phyloP scores from a whole-genome alignment of 1,140 invertebrate genomes.

The Zaprionus tsacasi region DNA sequence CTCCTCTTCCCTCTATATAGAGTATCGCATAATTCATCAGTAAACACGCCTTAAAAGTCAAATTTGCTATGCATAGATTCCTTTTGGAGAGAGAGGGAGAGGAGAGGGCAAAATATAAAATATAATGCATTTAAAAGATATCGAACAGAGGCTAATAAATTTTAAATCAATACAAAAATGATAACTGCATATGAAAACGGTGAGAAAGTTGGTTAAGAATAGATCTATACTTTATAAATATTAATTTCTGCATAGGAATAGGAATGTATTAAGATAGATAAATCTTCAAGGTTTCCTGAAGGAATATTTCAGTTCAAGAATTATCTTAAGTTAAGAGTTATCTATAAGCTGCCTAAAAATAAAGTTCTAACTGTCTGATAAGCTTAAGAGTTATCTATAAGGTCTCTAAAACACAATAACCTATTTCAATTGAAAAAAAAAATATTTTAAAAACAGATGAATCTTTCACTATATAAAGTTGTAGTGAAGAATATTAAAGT shows the following conservation, averaged over 20 bases:
- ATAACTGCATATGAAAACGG: not conserved
- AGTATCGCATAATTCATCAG: constrained; percentile 66
- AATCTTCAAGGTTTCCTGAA: not conserved
- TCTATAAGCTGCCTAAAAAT: too few species aligned
- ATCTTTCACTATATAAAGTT: too few species aligned
- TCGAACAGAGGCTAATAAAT: constrained; percentile 20
- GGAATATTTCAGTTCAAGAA: too few species aligned
- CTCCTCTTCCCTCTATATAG: not conserved
- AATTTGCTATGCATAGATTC: constrained; percentile 19
- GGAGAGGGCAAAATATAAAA: too few species aligned
- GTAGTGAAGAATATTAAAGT: too few species aligned
- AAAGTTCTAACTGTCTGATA: not conserved
- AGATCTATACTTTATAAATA: not conserved
- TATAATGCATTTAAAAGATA: not conserved
- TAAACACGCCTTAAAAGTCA: constrained; percentile 71
- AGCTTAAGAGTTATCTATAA: not conserved
- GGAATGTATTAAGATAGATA: too few species aligned
- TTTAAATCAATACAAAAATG: constrained; percentile 18
- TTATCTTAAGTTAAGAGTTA: too few species aligned
- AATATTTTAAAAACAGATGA: too few species aligned
- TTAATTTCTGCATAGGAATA: too few species aligned
- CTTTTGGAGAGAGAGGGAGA: too few species aligned
- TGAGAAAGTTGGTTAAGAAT: constrained; percentile 16
- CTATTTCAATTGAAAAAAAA: too few species aligned
- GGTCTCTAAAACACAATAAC: too few species aligned